phyloP scores from a whole-genome alignment of 2,113 vertebrate genomes.

The Gila orcuttii region DNA sequence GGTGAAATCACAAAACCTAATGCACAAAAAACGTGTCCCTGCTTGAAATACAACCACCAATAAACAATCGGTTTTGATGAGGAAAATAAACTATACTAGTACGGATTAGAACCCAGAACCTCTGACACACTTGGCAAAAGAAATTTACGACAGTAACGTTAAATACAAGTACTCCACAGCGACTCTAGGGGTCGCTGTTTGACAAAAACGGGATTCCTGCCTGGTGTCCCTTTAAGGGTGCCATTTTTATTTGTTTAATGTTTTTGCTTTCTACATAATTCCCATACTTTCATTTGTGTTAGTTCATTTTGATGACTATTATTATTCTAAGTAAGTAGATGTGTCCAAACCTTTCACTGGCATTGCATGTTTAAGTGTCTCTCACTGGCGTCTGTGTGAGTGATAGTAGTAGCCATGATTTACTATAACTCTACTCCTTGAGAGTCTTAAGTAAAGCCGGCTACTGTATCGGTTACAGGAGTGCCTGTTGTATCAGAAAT shows the following conservation, averaged over 20 bases:
- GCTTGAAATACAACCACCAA: too few species aligned
- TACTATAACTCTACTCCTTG: background rate
- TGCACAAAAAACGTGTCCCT: too few species aligned
- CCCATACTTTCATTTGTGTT: background rate
- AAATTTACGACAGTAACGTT: too few species aligned
- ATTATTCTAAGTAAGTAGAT: background rate
- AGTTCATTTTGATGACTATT: background rate
- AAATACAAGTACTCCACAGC: too few species aligned
- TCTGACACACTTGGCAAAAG: too few species aligned
- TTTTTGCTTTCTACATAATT: background rate
- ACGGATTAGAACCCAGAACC: too few species aligned
- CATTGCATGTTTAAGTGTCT: conserved; percentile 2
- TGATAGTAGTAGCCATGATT: background rate
- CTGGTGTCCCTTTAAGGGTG: too few species aligned
- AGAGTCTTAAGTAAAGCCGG: background rate
- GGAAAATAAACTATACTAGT: too few species aligned
- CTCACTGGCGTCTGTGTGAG: background rate
- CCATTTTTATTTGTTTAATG: background rate
- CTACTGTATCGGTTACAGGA: background rate
- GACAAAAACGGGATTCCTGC: too few species aligned
- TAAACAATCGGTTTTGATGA: too few species aligned
- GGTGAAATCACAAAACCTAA: too few species aligned
- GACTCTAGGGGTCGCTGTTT: too few species aligned
- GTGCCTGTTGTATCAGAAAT: background rate
- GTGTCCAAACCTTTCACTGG: background rate